A percentile compares a stretch with the other conserved stretches of the same genome.
Evolutionary conservation across 1,140 invertebrate genomes (phyloP).

Genomic region (Drepana arcuata): DNA sequence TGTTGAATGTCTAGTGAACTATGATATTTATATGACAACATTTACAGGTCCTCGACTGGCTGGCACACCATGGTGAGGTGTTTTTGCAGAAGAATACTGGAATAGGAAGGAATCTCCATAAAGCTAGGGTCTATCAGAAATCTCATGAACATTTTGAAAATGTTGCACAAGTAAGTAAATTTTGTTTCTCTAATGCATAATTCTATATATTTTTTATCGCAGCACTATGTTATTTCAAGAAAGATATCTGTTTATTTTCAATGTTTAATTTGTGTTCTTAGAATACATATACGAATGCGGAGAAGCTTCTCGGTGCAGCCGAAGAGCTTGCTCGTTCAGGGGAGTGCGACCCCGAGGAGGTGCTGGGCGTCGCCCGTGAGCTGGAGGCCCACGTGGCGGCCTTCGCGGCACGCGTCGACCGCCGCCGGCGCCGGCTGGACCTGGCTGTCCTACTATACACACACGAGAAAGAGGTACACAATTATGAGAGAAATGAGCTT

Average conservation of each 20-base stretch:
- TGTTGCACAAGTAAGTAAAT: slow-evolving; percentile 91
- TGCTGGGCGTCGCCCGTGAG: slow-evolving; percentile 93
- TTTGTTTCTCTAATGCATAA: no score
- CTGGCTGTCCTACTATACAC: slow-evolving; percentile 96
- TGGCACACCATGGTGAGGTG: slow-evolving; percentile 98
- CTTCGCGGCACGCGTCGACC: slow-evolving; percentile 95
- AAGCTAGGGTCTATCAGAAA: slow-evolving; percentile 95
- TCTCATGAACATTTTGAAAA: slow-evolving; percentile 99
- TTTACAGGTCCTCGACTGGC: slow-evolving; percentile 93
- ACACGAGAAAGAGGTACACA: slow-evolving; percentile 97
- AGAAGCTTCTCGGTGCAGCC: slow-evolving; percentile 95
- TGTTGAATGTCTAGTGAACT: background rate
- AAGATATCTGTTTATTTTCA: no score
- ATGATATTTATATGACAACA: slow-evolving; percentile 3
- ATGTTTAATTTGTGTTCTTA: no score
- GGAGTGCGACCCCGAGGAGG: slow-evolving; percentile 96
- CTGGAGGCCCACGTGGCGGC: slow-evolving; percentile 92
- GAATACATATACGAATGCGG: slow-evolving; percentile 99
- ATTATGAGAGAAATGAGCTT: no score
- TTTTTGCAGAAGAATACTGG: slow-evolving; percentile 97
- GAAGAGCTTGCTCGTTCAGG: slow-evolving; percentile 96
- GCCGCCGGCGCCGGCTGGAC: slow-evolving; percentile 90
- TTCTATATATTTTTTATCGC: no score
- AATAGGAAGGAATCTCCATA: slow-evolving; percentile 94
- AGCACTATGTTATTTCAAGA: no score